phyloP scores from a whole-genome alignment of 2,797 vertebrate genomes.

The Pelobates cultripes region DNA sequence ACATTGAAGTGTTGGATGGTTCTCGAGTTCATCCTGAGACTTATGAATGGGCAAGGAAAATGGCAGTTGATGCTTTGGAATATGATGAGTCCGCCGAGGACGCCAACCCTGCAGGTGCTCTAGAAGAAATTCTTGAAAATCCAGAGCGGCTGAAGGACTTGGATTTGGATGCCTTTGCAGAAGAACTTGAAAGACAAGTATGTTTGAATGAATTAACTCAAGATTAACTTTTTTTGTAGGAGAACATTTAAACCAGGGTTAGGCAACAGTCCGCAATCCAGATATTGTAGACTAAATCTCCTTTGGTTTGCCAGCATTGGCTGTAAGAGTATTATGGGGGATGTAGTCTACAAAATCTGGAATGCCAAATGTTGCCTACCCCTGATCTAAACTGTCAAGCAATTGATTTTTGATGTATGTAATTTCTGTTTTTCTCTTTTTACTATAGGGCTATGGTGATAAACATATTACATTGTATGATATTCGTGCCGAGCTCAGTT shows the following conservation, averaged over 20 bases:
- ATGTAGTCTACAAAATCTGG: no score
- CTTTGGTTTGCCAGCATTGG: no score
- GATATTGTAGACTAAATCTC: no score
- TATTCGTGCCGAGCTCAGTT: constrained; percentile 96
- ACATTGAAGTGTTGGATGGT: constrained; percentile 97
- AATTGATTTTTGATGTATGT: not conserved
- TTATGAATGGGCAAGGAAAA: constrained; percentile 98
- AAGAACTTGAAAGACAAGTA: constrained; percentile 98
- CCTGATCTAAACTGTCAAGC: no score
- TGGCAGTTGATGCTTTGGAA: constrained; percentile 98
- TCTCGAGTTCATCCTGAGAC: constrained; percentile 98
- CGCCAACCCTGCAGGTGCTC: constrained; percentile 94
- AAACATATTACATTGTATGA: constrained; percentile 98
- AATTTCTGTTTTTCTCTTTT: not conserved
- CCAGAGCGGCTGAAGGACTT: constrained; percentile 96
- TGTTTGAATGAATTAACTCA: not conserved
- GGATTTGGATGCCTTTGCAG: constrained; percentile 96
- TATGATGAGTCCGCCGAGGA: constrained; percentile 98
- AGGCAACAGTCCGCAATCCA: no score
- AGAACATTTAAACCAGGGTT: no score
- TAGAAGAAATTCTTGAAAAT: constrained; percentile 98
- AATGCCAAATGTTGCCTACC: no score
- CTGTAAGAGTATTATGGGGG: no score
- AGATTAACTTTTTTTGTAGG: not conserved
- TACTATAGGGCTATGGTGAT: constrained; percentile 91